phyloP scores from a whole-genome alignment of 2,888 invertebrate species.

The Leucophora obtusa region DNA sequence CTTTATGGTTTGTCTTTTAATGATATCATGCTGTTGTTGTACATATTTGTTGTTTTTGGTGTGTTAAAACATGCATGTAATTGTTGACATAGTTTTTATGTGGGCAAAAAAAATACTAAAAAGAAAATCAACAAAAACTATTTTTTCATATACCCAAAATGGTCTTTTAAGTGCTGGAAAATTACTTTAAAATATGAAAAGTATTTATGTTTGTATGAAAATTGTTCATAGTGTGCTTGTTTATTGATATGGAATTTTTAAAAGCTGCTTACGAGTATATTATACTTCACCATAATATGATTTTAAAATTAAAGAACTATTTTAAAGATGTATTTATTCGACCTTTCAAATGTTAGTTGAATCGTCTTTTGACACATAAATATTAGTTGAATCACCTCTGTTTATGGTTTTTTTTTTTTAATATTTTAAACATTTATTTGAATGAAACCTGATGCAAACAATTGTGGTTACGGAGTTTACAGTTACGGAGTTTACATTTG shows the following conservation, averaged over 20 bases:
- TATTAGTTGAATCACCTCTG: no score
- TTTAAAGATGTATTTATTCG: no score
- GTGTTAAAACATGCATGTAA: constrained; percentile 62
- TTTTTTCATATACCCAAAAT: constrained; percentile 36
- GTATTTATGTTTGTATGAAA: constrained; percentile 37
- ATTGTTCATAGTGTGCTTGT: constrained; percentile 16
- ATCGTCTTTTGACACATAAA: no score
- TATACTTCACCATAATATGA: no score
- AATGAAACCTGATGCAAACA: no score
- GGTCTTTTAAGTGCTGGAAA: constrained; percentile 47
- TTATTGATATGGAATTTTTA: neutral
- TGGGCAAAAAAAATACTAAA: constrained; percentile 18
- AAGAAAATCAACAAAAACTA: constrained; percentile 29
- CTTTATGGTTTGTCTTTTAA: constrained; percentile 46
- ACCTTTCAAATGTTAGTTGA: no score
- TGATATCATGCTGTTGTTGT: constrained; percentile 31
- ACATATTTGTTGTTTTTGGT: constrained; percentile 30
- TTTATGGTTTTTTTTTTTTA: no score
- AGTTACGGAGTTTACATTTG: no score
- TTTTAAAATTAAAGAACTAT: neutral
- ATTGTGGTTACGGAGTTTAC: no score
- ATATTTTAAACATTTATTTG: no score
- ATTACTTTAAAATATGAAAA: constrained; percentile 36
- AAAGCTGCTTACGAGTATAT: neutral
- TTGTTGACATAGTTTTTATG: constrained; percentile 62